Evolutionary conservation across 37 sponge, comb jelly and placozoan genomes (phyloP), one percentile per base, ranked within the genome.

Genomic region (Petrosia ficiformis): DNA sequence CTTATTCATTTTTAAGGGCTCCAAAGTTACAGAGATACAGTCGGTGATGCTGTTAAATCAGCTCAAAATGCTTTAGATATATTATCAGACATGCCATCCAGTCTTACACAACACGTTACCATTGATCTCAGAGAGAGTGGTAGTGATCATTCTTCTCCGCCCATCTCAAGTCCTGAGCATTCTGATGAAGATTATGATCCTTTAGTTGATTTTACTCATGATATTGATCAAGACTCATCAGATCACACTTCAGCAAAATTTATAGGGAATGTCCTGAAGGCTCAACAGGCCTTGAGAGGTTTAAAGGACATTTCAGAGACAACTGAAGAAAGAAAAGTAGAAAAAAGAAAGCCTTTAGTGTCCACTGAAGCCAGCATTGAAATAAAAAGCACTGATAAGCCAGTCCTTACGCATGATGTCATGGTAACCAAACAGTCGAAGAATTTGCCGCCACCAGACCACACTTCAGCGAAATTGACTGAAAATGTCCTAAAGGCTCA

Each of bases 71-170:
- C 78, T 16, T 71, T 85, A 35, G 74, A 74, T 21, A 24, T 35
- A 8, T 61, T 85, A 4, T 61, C 59, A 8, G 25, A 70, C 3
- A 4, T 26, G 22, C 64, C 61, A 3, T 57, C 10, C 6, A 39
- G n/a, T 25, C 11, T 4, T 32, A 11, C 30, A 26, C 4, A 2
- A 6, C 5, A 14, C 8, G 14, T 48, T 48, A 14, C 8, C 8
- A 8, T 48, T 8, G 54, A 48, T 48, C 14, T 14, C 8, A 48
- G 14, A 19, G 14, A 8, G 14, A 74, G 73, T 36, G 69, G 70
- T 40, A 74, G 79, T 74, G 59, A 67, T 24, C 86, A 72, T 61
- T 30, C 80, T n/a, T 79, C 80, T 44, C 80, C 80, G 16, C 80
- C 80, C 5, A 39, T 70, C 48, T 70, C 74, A 36, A 34, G 67